Evolutionary conservation across 2,888 invertebrate genomes (phyloP), one percentile per base, ranked within the genome.

Genomic region (Drosophila basisetae): DNA sequence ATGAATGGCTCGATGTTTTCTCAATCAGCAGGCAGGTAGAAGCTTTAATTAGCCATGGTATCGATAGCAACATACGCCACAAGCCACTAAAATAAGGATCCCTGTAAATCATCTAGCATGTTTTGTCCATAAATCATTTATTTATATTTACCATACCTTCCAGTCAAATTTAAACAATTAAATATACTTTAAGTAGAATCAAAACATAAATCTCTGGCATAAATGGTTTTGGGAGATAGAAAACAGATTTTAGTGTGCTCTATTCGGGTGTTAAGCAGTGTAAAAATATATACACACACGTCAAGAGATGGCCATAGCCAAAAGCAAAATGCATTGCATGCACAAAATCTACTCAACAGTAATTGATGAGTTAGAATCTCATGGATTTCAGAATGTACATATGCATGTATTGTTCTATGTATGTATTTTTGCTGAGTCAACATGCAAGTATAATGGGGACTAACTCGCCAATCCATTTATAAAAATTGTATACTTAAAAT

Each of bases 1-100:
- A 88, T 76, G 71, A 80, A 84, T 71, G 73, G 53, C 56, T 68
- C 65, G 41, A 18, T 53, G 77, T 47, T 7, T 4, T 16, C 56
- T 39, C 60, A 67, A 28, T 63, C 53, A 68, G 50, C 63, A 50
- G 47, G 49, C 31, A 11, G 30, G 30, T 54, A 59, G 16, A 47
- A 35, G 18, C 70, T 70, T 60, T 80, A 88, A 84, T 85, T 78
- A 85, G 83, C 67, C 67, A 54, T 56, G 59, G 39, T 68, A 72
- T 82, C 70, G 82, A 59, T 75, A 25, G 47, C 52, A 16, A 53
- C 37, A 13, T 28, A 43, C 18, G 25, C 25, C 4, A 4, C 47
- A 16, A 2, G 16, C 4, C 25, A 47, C 16, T 0, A 16, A 16
- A 2, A 9, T 25, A 47, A 2, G 16, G 16, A 16, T 25, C 10